Conservation (phyloP, 2,797 vertebrate genomes). For the Muscicapa striata region DNA sequence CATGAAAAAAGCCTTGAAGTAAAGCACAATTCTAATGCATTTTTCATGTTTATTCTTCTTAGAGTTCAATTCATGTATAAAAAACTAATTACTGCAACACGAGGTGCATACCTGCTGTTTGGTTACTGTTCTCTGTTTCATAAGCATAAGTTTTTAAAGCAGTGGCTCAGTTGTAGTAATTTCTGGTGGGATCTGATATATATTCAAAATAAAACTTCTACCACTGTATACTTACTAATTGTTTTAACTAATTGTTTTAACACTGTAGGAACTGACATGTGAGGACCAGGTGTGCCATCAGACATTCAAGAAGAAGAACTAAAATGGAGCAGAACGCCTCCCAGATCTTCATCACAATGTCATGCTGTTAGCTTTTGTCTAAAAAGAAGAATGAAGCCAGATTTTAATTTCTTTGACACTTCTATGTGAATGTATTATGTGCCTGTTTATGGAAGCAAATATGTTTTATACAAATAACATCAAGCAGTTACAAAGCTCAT, state of each 20-base stretch:
- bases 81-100: slow-evolving; percentile 61
- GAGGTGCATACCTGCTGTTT: slow-evolving; percentile 9
- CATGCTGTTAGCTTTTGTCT: not conserved
- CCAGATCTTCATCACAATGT: not conserved
- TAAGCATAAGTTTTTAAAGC: not conserved
- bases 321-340: not conserved
- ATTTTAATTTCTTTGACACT: not conserved
- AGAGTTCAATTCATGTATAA: slow-evolving; percentile 64
- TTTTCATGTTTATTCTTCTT: slow-evolving; percentile 69
- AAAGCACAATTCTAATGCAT: slow-evolving; percentile 48
- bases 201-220: not conserved
- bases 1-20: slow-evolving; percentile 11
- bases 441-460: not conserved
- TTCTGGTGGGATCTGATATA: not conserved
- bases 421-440: not conserved
- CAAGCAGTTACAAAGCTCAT: not conserved
- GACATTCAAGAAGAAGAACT: slow-evolving; percentile 87
- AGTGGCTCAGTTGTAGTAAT: not conserved
- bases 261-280: slow-evolving; percentile 85
- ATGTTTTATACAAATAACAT: not conserved
- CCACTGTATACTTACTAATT: not conserved
- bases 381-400: not conserved
- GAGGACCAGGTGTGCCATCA: slow-evolving; percentile 90
- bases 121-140: slow-evolving; percentile 2
- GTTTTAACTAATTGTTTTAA: slow-evolving; percentile 47